A percentile compares a stretch with the other conserved stretches of the same genome.
These are phyloP conservation scores for western clawed frog (Xenopus tropicalis) DNA, from an alignment of 2,113 vertebrate species.

Conservation along the genomic window UCB_Xtro_10.0 CM004446.2:97269501-97270000, in stretches of 20 bases:
- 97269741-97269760: constrained; percentile 74
- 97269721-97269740: constrained; percentile 74
- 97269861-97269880: constrained; percentile 55
- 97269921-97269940: constrained; percentile 69
- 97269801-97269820: constrained; percentile 89
- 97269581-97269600: constrained; percentile 58
- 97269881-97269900: constrained; percentile 49
- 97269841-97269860: constrained; percentile 63
- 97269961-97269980: constrained; percentile 65
- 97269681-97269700: constrained; percentile 77
- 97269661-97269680: constrained; percentile 73
- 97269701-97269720: constrained; percentile 70
- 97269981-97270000: constrained; percentile 65
- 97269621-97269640: constrained; percentile 66
- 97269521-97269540: constrained; percentile 70
- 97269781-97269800: constrained; percentile 74
- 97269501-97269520: constrained; percentile 70
- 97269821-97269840: constrained; percentile 69
- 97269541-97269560: constrained; percentile 74
- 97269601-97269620: constrained; percentile 64
- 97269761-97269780: constrained; percentile 75
- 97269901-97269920: constrained; percentile 56
- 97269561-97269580: constrained; percentile 51
- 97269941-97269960: constrained; percentile 85
- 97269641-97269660: constrained; percentile 76